Evolutionary conservation across 2,113 vertebrate species (phyloP).

Genomic region (Corythoichthys intestinalis): DNA sequence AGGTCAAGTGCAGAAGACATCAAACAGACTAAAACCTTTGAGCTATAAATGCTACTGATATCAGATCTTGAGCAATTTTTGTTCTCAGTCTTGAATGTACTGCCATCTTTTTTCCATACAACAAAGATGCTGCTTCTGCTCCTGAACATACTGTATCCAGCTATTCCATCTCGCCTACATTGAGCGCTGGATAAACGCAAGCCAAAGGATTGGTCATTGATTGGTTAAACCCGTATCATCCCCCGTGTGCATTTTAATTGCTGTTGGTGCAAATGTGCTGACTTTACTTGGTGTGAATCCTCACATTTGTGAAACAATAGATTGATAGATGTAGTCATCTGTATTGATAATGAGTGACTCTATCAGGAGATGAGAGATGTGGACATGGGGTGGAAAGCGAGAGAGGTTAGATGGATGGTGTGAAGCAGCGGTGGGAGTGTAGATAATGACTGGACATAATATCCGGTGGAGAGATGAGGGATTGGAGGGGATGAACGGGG

Average conservation of each 20-base stretch:
- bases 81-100: not conserved
- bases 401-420: constrained; percentile 57
- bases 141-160: not conserved
- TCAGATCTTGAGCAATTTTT: constrained; percentile 2
- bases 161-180: not conserved
- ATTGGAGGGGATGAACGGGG: constrained; percentile 17
- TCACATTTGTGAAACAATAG: constrained; percentile 38
- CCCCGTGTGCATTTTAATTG: not conserved
- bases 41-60: not conserved
- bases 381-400: constrained; percentile 49
- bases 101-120: not conserved
- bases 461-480: constrained; percentile 38
- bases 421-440: constrained; percentile 47
- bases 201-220: not conserved
- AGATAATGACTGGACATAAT: constrained; percentile 67
- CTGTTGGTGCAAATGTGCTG: constrained; percentile 28
- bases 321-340: constrained; percentile 38
- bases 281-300: constrained; percentile 31
- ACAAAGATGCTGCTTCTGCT: no score
- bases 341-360: constrained; percentile 51
- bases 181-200: not conserved
- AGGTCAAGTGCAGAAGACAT: not conserved
- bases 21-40: not conserved
- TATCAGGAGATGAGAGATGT: constrained; percentile 57
- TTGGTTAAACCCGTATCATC: not conserved